These are phyloP conservation scores for Tachina fera DNA, from an alignment of 2,888 invertebrate genomes.

Conservation along the genomic window DNA sequence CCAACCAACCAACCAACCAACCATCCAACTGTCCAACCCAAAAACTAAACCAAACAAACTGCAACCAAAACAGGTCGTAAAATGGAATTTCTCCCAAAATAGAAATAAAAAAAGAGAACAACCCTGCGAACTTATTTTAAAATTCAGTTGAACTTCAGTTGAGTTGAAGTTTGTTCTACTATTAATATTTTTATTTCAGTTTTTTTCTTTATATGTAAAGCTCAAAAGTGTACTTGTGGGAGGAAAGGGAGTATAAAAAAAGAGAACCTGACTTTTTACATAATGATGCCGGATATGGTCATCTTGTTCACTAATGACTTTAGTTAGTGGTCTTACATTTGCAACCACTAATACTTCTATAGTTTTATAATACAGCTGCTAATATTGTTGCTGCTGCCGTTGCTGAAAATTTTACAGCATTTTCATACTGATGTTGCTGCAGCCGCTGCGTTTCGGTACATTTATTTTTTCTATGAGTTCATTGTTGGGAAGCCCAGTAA, in stretches of 20 bases:
- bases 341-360: conserved; percentile 64
- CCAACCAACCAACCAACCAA: conserved; percentile 44
- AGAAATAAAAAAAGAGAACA: conserved; percentile 37
- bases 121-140: conserved; percentile 51
- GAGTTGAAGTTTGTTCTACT: conserved; percentile 35
- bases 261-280: conserved; percentile 66
- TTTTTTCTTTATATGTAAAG: conserved; percentile 2
- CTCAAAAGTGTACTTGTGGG: conserved; percentile 54
- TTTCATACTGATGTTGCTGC: not conserved
- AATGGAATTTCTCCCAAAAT: conserved; percentile 53
- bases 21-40: conserved; percentile 55
- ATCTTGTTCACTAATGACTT: conserved; percentile 72
- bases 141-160: conserved; percentile 66
- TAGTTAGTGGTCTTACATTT: conserved; percentile 68
- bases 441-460: not conserved
- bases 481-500: conserved; percentile 45
- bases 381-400: conserved; percentile 52
- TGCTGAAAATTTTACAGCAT: conserved; percentile 1
- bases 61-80: conserved; percentile 70
- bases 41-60: conserved; percentile 58
- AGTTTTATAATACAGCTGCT: conserved; percentile 57
- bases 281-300: conserved; percentile 71
- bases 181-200: not conserved
- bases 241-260: conserved; percentile 14
- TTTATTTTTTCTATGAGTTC: conserved; percentile 24